A percentile compares a stretch with the other conserved stretches of the same genome.
Evolutionary conservation across 2,113 vertebrate genomes (phyloP).

Genomic region (Bothrops jararaca): DNA sequence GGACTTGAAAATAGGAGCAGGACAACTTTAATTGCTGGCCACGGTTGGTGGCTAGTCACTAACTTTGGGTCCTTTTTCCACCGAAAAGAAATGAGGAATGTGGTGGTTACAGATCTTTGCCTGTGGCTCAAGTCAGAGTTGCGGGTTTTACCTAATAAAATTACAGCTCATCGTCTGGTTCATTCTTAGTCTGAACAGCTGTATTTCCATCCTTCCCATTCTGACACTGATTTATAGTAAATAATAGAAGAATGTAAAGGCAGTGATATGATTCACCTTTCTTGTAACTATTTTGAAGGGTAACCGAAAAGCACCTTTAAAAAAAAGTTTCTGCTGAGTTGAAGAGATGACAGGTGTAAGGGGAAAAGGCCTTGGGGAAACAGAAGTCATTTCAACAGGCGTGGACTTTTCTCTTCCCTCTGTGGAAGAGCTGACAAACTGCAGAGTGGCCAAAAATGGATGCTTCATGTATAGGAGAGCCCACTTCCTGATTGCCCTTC

Average conservation of each 20-base stretch:
- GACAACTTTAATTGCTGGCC: neutral
- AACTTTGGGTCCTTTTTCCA: neutral
- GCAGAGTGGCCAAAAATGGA: rapidly evolving
- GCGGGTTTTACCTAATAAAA: neutral
- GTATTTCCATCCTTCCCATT: slow-evolving; percentile 14
- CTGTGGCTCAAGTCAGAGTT: neutral
- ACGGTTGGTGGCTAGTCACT: neutral
- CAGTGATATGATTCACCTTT: slow-evolving; percentile 71
- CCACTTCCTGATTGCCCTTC: rapidly evolving
- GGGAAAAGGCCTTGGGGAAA: slow-evolving; percentile 23
- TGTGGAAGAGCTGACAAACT: neutral
- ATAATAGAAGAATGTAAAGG: slow-evolving; percentile 61
- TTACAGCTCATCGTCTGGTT: neutral
- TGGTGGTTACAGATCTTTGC: neutral
- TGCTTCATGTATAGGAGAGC: rapidly evolving
- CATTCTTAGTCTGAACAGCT: neutral
- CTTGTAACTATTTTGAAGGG: slow-evolving; percentile 64
- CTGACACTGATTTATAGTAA: slow-evolving; percentile 69
- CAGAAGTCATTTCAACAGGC: slow-evolving; percentile 33
- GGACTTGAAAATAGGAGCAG: neutral
- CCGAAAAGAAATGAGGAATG: neutral
- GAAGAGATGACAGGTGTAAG: slow-evolving; percentile 13
- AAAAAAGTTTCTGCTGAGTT: slow-evolving; percentile 67
- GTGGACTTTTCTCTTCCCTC: neutral
- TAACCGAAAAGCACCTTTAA: slow-evolving; percentile 45